Conservation (phyloP, 2,113 vertebrate species). For the Psilopogon haemacephalus region DNA sequence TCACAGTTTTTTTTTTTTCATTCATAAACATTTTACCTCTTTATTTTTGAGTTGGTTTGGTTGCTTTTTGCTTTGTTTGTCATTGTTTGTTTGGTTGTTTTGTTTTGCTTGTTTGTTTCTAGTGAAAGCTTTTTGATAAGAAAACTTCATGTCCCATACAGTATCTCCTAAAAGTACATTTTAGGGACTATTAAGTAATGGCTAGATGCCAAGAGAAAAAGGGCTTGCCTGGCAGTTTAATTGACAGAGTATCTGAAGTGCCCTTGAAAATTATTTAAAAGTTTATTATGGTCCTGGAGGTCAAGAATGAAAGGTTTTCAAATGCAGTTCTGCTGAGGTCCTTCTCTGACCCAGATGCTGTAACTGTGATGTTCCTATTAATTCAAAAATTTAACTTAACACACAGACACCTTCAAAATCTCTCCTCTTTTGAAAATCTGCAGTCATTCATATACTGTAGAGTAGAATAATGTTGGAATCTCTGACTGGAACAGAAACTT, state of each 20-base stretch:
- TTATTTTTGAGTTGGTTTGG: background rate
- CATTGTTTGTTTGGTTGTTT: no score
- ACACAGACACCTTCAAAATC: slow-evolving; percentile 52
- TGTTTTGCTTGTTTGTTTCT: background rate
- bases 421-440: slow-evolving; percentile 9
- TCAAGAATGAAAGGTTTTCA: slow-evolving; percentile 66
- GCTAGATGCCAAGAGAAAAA: slow-evolving; percentile 54
- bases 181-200: slow-evolving; percentile 57
- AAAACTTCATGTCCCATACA: background rate
- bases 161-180: slow-evolving; percentile 25
- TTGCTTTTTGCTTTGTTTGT: no score
- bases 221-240: slow-evolving; percentile 52
- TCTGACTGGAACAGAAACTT: slow-evolving; percentile 27
- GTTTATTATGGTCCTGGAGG: slow-evolving; percentile 63
- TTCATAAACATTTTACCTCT: background rate
- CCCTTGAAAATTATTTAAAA: slow-evolving; percentile 68
- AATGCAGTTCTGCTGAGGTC: slow-evolving; percentile 39
- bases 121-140: background rate
- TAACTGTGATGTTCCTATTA: slow-evolving; percentile 56
- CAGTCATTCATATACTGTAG: background rate
- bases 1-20: background rate
- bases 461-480: background rate
- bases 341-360: slow-evolving; percentile 48
- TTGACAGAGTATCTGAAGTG: slow-evolving; percentile 54
- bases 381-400: slow-evolving; percentile 46